phyloP scores from a whole-genome alignment of 2,113 vertebrate genomes.

The Carassius gibelio region DNA sequence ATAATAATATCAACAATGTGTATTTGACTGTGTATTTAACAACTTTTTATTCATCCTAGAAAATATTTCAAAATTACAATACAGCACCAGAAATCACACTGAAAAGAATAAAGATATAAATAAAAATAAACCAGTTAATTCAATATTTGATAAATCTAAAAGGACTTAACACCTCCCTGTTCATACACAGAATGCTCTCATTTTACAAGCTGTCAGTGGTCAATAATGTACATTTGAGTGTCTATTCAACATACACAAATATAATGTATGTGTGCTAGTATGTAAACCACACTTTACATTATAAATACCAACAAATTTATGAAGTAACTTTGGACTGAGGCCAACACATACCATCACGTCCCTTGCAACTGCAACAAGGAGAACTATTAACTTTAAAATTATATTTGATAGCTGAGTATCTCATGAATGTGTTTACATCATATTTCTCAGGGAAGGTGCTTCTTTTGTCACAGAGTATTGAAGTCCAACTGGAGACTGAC shows the following conservation, averaged over 20 bases:
- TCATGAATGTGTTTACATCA: conserved; percentile 24
- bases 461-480: conserved; percentile 36
- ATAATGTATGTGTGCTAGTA: not conserved
- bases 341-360: not conserved
- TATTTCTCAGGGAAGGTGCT: conserved; percentile 41
- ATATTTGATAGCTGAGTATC: not conserved
- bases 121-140: too few species aligned
- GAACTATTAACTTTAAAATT: conserved; percentile 16
- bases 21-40: too few species aligned
- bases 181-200: not conserved
- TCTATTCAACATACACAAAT: not conserved
- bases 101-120: too few species aligned
- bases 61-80: too few species aligned
- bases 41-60: too few species aligned
- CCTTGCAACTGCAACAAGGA: not conserved
- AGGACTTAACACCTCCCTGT: not conserved
- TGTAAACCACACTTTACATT: not conserved
- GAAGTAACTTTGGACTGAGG: not conserved
- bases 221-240: not conserved
- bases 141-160: too few species aligned
- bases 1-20: too few species aligned
- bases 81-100: too few species aligned
- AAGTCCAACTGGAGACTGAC: conserved; percentile 46
- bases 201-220: not conserved
- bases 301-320: not conserved